A percentile compares a stretch with the other conserved stretches of the same genome.
Conservation (phyloP, 2,888 invertebrate species). For the Drosophila monieri region DNA sequence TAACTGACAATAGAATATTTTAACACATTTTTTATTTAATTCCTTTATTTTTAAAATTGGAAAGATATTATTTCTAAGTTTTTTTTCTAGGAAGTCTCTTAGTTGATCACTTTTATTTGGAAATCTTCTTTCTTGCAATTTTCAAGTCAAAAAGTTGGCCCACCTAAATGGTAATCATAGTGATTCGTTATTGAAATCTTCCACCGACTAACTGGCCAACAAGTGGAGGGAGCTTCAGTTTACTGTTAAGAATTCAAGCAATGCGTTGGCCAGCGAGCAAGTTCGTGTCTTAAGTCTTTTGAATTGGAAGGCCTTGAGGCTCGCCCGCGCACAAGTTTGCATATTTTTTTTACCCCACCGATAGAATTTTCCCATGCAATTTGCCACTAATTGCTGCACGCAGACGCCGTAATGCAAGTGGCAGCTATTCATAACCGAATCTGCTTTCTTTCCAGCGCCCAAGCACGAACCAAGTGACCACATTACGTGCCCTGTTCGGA, state of each 20-base stretch:
- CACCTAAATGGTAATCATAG: slow-evolving; percentile 75
- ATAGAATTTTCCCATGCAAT: slow-evolving; percentile 75
- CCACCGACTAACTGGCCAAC: slow-evolving; percentile 50
- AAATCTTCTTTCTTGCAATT: slow-evolving; percentile 4
- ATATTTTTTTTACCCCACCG: slow-evolving; percentile 54
- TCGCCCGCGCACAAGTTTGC: slow-evolving; percentile 58
- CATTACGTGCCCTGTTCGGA: slow-evolving; percentile 48
- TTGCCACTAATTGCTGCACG: slow-evolving; percentile 76
- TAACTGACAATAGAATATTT: background rate
- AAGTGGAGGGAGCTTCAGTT: slow-evolving; percentile 27
- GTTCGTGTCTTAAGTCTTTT: slow-evolving; percentile 70
- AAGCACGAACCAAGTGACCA: slow-evolving; percentile 57
- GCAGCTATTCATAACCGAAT: slow-evolving; percentile 26
- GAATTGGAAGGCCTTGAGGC: slow-evolving; percentile 47
- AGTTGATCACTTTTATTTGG: background rate
- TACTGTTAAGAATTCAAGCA: slow-evolving; percentile 67
- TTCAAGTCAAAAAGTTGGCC: slow-evolving; percentile 31
- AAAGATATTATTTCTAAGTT: background rate
- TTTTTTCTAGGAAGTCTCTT: background rate
- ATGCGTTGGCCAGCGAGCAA: slow-evolving; percentile 53
- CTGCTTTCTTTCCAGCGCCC: slow-evolving; percentile 63
- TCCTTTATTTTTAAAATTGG: background rate
- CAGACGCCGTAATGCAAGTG: slow-evolving; percentile 49
- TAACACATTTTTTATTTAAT: background rate
- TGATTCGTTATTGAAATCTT: slow-evolving; percentile 75